Evolutionary conservation across 2,888 invertebrate genomes (phyloP).

Genomic region (Callyntrura guangdongensis): DNA sequence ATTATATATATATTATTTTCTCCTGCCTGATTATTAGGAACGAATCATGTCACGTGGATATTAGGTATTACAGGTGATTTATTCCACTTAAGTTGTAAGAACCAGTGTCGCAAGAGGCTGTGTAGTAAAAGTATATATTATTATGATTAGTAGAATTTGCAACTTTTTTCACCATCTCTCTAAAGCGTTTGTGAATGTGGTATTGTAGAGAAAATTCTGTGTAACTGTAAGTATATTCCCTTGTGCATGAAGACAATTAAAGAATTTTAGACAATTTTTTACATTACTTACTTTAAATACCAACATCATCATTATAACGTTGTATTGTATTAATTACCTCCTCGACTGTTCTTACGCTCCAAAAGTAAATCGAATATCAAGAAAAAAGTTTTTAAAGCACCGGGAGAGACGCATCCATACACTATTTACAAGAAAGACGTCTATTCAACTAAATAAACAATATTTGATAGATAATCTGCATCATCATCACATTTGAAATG

Average conservation of each 20-base stretch:
- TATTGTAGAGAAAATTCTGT: conserved; percentile 36
- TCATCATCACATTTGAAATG: conserved; percentile 36
- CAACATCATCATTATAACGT: conserved; percentile 21
- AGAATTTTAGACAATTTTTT: conserved; percentile 62
- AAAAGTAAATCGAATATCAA: conserved; percentile 8
- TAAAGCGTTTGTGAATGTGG: not conserved
- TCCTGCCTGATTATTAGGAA: conserved; percentile 28
- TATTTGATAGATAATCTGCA: not conserved
- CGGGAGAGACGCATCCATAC: not conserved
- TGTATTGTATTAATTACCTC: conserved; percentile 21
- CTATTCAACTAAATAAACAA: conserved; percentile 13
- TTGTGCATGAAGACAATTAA: conserved; percentile 76
- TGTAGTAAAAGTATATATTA: not conserved
- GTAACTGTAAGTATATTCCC: conserved; percentile 51
- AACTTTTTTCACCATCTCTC: conserved; percentile 23
- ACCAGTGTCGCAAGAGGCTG: not conserved
- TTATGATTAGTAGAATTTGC: not conserved
- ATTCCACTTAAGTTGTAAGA: conserved; percentile 22
- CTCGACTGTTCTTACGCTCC: not conserved
- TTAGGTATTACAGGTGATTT: not conserved
- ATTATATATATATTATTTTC: conserved; percentile 39
- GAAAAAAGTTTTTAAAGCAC: not conserved
- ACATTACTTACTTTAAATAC: not conserved
- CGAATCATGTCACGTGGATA: conserved; percentile 40
- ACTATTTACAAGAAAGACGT: not conserved